Evolutionary conservation across 2,113 vertebrate species (phyloP).

Genomic region (Glareola pratincola): DNA sequence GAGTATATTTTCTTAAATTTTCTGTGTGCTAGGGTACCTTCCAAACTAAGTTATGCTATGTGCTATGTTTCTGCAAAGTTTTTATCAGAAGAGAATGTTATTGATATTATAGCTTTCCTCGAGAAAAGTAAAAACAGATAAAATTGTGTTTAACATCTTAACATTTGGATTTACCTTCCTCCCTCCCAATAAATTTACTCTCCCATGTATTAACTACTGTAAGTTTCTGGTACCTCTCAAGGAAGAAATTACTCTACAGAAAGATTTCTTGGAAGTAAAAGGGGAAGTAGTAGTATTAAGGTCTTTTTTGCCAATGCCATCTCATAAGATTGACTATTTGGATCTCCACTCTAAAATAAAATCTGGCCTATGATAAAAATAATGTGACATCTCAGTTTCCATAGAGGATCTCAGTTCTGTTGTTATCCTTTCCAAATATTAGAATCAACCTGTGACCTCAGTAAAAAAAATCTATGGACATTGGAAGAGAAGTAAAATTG

Average conservation of each 20-base stretch:
- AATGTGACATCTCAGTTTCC: neutral
- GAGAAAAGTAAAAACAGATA: neutral
- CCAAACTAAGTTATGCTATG: neutral
- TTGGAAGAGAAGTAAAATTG: neutral
- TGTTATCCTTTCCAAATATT: neutral
- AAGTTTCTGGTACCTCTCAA: neutral
- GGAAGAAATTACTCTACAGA: neutral
- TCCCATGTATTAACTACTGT: neutral
- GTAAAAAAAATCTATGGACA: neutral
- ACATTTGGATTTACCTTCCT: neutral
- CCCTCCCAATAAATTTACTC: neutral
- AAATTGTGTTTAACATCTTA: neutral
- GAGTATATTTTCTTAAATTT: neutral
- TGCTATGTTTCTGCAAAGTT: neutral
- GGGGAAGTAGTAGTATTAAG: neutral
- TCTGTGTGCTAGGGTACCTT: neutral
- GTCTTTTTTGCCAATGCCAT: neutral
- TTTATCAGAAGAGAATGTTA: neutral
- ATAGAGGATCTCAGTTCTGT: neutral
- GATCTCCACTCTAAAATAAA: neutral
- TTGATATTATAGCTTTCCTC: neutral
- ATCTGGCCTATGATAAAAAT: neutral
- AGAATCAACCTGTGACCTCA: neutral
- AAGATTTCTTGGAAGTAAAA: neutral
- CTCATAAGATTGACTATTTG: neutral